Conservation (phyloP, 2,113 vertebrate species). For the Haplochromis vanheusdeni region DNA sequence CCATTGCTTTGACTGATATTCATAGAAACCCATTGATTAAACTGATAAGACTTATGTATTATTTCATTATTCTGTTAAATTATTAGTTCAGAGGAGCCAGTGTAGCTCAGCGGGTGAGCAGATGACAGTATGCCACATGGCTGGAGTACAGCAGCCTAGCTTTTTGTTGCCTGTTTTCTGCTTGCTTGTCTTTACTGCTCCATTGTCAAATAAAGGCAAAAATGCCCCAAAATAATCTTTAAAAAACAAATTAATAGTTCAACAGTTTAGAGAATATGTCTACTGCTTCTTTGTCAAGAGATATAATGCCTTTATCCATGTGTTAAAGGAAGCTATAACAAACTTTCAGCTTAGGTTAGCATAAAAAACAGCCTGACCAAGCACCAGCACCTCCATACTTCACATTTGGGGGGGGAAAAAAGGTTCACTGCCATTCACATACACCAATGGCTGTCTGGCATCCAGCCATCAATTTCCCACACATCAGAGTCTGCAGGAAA, state of each 20-base stretch:
- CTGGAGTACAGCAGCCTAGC: not conserved
- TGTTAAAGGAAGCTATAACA: not conserved
- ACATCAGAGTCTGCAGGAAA: conserved; percentile 12
- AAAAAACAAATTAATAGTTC: not conserved
- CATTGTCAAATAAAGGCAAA: not conserved
- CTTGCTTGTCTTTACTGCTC: not conserved
- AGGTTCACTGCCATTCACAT: not conserved
- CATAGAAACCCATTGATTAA: not conserved
- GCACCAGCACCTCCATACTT: not conserved
- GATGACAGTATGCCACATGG: not conserved
- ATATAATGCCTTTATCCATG: not conserved
- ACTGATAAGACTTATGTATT: not conserved
- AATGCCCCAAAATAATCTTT: not conserved
- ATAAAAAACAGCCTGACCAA: not conserved
- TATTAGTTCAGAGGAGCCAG: not conserved
- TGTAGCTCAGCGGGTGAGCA: not conserved
- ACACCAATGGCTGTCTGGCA: not conserved
- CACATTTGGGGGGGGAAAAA: fast-evolving
- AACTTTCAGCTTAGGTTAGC: not conserved
- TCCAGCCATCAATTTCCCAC: conserved; percentile 2
- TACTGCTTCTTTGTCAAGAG: not conserved
- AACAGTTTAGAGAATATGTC: not conserved
- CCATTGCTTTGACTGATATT: not conserved
- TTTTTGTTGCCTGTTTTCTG: not conserved
- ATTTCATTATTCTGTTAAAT: not conserved